These are phyloP conservation scores for Cotesia glomerata DNA, from an alignment of 1,140 invertebrate species.

Conservation along the genomic window DNA sequence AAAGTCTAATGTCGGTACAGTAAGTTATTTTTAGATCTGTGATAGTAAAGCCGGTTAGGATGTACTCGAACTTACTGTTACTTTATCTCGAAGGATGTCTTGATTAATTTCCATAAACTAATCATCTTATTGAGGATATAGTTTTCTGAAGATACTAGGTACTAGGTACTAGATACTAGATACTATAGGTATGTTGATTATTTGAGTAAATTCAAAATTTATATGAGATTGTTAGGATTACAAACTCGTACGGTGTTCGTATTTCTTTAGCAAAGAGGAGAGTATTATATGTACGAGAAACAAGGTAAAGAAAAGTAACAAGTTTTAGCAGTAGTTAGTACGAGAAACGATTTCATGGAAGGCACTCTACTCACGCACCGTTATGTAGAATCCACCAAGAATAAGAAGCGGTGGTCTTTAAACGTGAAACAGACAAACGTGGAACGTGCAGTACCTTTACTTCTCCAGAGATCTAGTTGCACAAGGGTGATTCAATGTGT, in stretches of 20 bases:
- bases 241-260: background rate
- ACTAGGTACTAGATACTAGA: background rate
- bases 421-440: no score
- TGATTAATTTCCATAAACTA: slow-evolving; percentile 10
- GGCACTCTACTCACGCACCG: slow-evolving; percentile 18
- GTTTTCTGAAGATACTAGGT: background rate
- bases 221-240: background rate
- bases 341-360: background rate
- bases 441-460: no score
- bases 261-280: no score
- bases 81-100: background rate
- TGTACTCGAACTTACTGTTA: background rate
- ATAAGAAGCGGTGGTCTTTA: background rate
- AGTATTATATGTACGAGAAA: background rate
- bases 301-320: no score
- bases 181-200: background rate
- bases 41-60: background rate
- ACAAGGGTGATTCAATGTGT: slow-evolving; percentile 4
- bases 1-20: no score
- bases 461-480: background rate
- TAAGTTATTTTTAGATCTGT: background rate
- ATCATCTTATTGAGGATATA: slow-evolving; percentile 3
- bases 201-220: background rate
- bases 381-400: slow-evolving; percentile 19
- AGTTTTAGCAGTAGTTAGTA: background rate